Conservation (phyloP, 2,888 invertebrate genomes). For the Philhelius pedissequus region DNA sequence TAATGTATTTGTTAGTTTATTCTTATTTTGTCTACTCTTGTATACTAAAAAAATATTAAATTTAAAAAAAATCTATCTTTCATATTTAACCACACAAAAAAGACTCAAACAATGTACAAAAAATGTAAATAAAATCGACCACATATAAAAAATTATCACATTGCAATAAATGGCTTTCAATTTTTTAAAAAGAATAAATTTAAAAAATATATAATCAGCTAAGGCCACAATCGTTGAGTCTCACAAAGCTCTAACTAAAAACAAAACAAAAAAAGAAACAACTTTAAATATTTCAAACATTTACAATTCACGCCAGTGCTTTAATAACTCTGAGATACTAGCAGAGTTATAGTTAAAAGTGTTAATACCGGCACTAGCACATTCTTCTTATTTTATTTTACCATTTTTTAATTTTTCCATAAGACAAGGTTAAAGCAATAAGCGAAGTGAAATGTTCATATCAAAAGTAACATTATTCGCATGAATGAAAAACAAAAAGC, state of each 20-base stretch:
- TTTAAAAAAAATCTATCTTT: conserved; percentile 2
- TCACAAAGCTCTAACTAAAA: conserved; percentile 24
- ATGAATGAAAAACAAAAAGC: neutral
- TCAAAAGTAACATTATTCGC: neutral
- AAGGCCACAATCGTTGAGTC: conserved; percentile 58
- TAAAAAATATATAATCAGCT: conserved; percentile 40
- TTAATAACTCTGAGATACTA: conserved; percentile 45
- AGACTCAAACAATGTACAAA: conserved; percentile 56
- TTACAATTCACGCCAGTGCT: conserved; percentile 55
- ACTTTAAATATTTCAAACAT: conserved; percentile 9
- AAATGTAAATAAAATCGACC: conserved; percentile 24
- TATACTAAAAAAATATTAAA: too few species aligned
- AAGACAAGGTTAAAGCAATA: neutral
- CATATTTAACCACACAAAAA: conserved; percentile 3
- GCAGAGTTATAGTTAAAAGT: conserved; percentile 59
- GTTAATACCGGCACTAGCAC: conserved; percentile 43
- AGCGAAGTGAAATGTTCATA: neutral
- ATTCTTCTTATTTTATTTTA: neutral
- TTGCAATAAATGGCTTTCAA: conserved; percentile 47
- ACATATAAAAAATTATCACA: conserved; percentile 5
- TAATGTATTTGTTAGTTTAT: too few species aligned
- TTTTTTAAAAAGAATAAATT: conserved; percentile 47
- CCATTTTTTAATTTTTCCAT: neutral
- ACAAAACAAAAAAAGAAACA: neutral
- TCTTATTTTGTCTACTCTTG: too few species aligned